A percentile compares a stretch with the other conserved stretches of the same genome.
These are phyloP conservation scores for Elysia crispata DNA, from an alignment of 2,888 invertebrate species.

Conservation along the genomic window DNA sequence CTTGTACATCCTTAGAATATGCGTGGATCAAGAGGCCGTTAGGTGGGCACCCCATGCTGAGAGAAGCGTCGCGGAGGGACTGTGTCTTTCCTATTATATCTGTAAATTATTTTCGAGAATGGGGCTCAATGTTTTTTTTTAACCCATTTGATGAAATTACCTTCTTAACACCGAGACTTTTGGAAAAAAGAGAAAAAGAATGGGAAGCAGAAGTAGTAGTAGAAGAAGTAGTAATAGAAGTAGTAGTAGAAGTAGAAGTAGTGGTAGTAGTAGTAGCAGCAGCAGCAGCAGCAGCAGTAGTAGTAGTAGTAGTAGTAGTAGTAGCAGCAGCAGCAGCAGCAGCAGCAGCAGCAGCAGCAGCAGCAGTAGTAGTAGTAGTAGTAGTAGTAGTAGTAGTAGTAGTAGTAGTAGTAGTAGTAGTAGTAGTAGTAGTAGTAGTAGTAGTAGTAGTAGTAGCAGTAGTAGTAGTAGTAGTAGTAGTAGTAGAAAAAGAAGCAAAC, in stretches of 20 bases:
- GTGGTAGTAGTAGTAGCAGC: no score
- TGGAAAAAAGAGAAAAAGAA: not conserved
- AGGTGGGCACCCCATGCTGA: no score
- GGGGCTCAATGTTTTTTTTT: no score
- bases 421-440: constrained; percentile 33
- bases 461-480: constrained; percentile 31
- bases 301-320: not conserved
- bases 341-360: not conserved
- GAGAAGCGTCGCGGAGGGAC: no score
- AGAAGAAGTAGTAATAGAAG: constrained; percentile 24
- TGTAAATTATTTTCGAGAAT: no score
- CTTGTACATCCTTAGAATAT: no score
- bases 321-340: not conserved
- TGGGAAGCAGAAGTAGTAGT: constrained; percentile 15
- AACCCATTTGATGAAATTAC: no score
- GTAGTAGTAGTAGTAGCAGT: constrained; percentile 29
- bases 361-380: constrained; percentile 19
- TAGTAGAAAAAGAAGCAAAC: not conserved
- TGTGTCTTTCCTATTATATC: no score
- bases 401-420: constrained; percentile 34
- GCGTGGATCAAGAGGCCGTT: no score
- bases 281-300: not conserved
- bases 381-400: constrained; percentile 25
- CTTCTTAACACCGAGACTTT: not conserved
- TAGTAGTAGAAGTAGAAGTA: constrained; percentile 6